Percentiles rank a stretch among this genome's conserved stretches.
Conservation (phyloP, 2,797 vertebrate genomes). For the Prionace glauca region DNA sequence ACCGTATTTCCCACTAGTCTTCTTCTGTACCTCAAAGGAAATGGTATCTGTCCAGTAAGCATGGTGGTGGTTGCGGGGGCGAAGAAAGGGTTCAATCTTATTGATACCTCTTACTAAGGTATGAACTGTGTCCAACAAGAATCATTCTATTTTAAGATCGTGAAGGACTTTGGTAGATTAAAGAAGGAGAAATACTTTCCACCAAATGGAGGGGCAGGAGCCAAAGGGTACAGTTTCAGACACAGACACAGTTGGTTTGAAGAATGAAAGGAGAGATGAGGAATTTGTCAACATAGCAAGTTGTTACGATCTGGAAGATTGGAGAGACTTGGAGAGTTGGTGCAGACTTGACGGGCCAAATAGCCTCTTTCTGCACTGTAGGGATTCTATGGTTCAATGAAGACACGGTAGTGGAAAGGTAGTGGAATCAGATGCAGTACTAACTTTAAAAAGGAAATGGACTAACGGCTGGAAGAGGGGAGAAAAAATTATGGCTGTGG, state of each 20-base stretch:
- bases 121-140: too few species aligned
- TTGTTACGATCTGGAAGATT: background rate
- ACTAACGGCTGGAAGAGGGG: background rate
- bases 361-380: too few species aligned
- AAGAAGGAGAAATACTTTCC: too few species aligned
- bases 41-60: background rate
- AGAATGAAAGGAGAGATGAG: background rate
- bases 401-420: background rate
- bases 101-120: too few species aligned
- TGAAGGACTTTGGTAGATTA: background rate
- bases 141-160: background rate
- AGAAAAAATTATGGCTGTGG: background rate
- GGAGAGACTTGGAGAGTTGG: too few species aligned
- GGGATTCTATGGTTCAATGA: too few species aligned
- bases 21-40: background rate
- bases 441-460: background rate
- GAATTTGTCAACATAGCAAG: background rate
- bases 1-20: background rate
- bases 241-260: background rate
- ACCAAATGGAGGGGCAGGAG: background rate
- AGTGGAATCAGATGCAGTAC: background rate
- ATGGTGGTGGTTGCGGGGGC: too few species aligned
- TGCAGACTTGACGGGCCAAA: too few species aligned
- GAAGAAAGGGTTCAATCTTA: too few species aligned
- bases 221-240: background rate